Evolutionary conservation across 2,888 invertebrate genomes (phyloP), one percentile per base, ranked within the genome.

Genomic region (Tipula unca): DNA sequence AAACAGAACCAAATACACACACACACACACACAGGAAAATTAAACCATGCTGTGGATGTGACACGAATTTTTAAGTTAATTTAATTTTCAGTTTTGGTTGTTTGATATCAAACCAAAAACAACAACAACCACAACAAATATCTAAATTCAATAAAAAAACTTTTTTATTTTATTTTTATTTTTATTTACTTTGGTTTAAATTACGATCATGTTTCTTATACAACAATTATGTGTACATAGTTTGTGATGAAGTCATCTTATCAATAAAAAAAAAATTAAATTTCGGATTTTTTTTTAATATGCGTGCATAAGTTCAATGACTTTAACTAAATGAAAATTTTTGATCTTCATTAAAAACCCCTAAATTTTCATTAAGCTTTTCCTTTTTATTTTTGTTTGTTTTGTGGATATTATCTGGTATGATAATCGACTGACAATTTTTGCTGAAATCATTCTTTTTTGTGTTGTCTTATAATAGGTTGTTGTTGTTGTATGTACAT

Each of bases 51-150:
- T 69, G 69, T 69, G 69, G 69, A 69, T 69, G 69, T 69, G 69
- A 69, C 69, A 69, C 69, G 69, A 69, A 69, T 69, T 69, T 69
- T 69, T 69, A 69, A 69, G 69, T 69, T 69, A 69, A 69, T 69
- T 69, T 69, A 69, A 69, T 69, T 69, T 54, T 54, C 48, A 54
- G 17, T 54, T 48, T 69, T 69, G 25, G 69, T 69, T 69, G 69
- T 69, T 69, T 69, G 69, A 69, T 69, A 69, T 13, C 69, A 69
- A 69, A 69, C 69, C 69, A 69, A 69, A 25, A 69, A 69, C n/a
- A n/a, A n/a, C n/a, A n/a, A n/a, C n/a, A n/a, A n/a, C n/a, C n/a
- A n/a, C n/a, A n/a, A n/a, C n/a, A 17, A 48, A 48, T 48, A 48
- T 48, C 48, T 48, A 48, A 48, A 17, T 48, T 48, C 69, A 69